Base-by-base conservation (phyloP, 2,797 vertebrate species). In the Podarcis lilfordi region DNA sequence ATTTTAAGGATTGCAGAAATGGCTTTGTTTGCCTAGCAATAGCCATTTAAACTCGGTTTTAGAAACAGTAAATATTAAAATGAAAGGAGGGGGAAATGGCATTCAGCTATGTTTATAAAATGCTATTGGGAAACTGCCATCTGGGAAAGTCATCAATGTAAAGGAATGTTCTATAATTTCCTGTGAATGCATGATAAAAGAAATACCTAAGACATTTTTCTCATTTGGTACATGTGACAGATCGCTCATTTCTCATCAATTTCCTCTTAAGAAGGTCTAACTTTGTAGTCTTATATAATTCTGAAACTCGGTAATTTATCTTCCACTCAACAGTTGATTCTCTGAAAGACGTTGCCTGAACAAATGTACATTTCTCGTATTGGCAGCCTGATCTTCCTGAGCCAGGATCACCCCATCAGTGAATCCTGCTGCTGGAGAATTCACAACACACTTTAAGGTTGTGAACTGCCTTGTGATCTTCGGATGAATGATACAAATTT, bases 111-210 rank as follows among this genome's bases (percentile, higher is more conserved):
- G 21, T 86, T 92, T 95, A 71, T 86, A 90, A 91, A 95, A 88
- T 78, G 25, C 5, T 91, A 91, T 29, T 89, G 89, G 83, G 82
- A 95, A 94, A 43, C 71, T 89, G 84, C 89, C 86, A 76, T 88
- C 90, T 79, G 59, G 89, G 88, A 88, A 84, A 89, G 66, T 91
- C 92, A 93, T 91, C 68, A 90, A 88, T 88, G 89, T 85, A 94
- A 91, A 95, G 81, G 72, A 90, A 89, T 90, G 90, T 94, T 95
- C 83, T 80, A 84, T 50, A 92, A 92, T 96, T 96, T 95, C 87
- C 93, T 90, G 43, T 90, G 40, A 86, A 86, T 90, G 50, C 81
- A 35, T 82, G 88, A 88, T 86, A 50, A 88, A 86, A 85, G 88
- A 89, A 93, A 93, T 89, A 86, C 78, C 29, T 72, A 64, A 82